These are phyloP conservation scores for Oreocharis arfaki DNA, from an alignment of 2,113 vertebrate genomes.

Conservation along the genomic window DNA sequence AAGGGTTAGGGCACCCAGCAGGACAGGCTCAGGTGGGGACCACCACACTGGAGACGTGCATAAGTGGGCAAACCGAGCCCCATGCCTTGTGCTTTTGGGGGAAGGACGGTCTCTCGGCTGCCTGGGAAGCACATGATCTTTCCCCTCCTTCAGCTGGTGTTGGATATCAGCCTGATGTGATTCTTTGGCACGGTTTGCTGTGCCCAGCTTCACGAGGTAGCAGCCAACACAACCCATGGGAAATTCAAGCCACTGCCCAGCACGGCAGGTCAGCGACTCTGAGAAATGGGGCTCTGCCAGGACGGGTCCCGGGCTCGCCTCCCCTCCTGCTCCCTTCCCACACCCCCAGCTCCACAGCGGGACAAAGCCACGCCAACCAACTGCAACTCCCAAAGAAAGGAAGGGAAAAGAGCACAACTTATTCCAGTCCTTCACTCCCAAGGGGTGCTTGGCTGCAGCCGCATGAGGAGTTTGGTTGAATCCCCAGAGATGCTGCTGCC, in stretches of 20 bases:
- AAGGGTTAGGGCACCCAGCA: background rate
- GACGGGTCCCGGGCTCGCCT: background rate
- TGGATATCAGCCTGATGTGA: conserved; percentile 56
- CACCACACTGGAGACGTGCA: background rate
- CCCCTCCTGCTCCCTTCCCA: background rate
- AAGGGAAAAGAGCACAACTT: background rate
- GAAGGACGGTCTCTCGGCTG: background rate
- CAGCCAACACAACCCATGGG: background rate
- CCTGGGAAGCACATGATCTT: background rate
- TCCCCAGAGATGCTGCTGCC: background rate
- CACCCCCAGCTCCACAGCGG: background rate
- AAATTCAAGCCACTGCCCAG: conserved; percentile 12
- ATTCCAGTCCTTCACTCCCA: background rate
- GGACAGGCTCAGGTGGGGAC: background rate
- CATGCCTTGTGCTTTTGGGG: background rate
- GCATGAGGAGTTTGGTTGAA: background rate
- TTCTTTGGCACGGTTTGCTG: conserved; percentile 10
- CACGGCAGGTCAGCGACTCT: background rate
- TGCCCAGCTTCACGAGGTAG: background rate
- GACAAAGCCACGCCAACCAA: background rate
- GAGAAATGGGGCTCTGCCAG: background rate
- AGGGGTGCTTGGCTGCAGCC: background rate
- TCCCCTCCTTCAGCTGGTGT: background rate
- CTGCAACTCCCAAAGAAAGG: background rate
- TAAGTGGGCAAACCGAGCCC: background rate